These are phyloP conservation scores for Matsumurasca onukii DNA, from an alignment of 1,140 invertebrate genomes.

Conservation along the genomic window DNA sequence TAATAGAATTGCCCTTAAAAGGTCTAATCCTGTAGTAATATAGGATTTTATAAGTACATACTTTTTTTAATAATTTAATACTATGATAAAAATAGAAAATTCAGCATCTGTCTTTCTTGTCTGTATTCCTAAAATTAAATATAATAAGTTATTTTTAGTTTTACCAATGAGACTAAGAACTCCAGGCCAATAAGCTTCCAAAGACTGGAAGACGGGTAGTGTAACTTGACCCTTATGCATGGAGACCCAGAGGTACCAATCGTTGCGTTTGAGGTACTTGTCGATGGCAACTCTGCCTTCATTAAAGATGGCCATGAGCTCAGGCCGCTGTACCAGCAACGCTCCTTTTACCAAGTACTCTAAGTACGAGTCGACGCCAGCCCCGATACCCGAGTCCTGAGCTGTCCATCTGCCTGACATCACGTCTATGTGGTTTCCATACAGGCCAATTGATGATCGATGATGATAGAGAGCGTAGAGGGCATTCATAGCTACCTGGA, in stretches of 20 bases:
- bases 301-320: conserved; percentile 89
- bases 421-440: conserved; percentile 98
- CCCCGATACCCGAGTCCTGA: conserved; percentile 88
- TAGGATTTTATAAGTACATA: too few species aligned
- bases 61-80: too few species aligned
- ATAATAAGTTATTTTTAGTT: too few species aligned
- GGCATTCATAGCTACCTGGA: conserved; percentile 85
- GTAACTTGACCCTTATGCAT: conserved; percentile 95
- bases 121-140: too few species aligned
- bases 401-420: conserved; percentile 95
- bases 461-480: conserved; percentile 85
- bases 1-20: too few species aligned
- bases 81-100: too few species aligned
- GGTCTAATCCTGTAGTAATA: too few species aligned
- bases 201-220: conserved; percentile 94
- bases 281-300: conserved; percentile 80
- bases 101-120: too few species aligned
- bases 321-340: conserved; percentile 76
- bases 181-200: conserved; percentile 99
- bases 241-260: conserved; percentile 96
- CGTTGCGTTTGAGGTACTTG: conserved; percentile 82
- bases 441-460: conserved; percentile 83
- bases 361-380: conserved; percentile 97
- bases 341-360: conserved; percentile 93
- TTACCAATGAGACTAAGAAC: conserved; percentile 84